Evolutionary conservation across 2,113 vertebrate species (phyloP).

Genomic region (Pterocles orientalis): DNA sequence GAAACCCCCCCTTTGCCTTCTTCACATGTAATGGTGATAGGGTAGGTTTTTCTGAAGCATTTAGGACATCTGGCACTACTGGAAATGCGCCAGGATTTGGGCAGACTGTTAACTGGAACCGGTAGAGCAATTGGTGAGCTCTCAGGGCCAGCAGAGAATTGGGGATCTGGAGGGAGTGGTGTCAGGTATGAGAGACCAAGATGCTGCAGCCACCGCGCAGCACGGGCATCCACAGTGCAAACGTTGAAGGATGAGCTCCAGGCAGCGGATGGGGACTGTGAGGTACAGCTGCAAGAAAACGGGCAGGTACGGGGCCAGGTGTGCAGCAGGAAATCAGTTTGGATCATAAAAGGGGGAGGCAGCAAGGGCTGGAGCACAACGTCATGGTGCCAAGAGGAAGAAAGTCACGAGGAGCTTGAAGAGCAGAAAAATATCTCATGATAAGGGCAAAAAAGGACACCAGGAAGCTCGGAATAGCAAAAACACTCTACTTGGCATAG

Average conservation of each 20-base stretch:
- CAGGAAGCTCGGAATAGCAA: background rate
- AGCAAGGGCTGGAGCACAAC: background rate
- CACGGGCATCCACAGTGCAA: accelerated
- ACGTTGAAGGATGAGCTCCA: accelerated
- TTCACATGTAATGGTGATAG: background rate
- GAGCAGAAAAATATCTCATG: background rate
- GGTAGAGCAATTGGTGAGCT: background rate
- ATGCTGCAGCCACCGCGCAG: background rate
- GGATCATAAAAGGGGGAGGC: background rate
- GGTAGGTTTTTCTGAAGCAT: background rate
- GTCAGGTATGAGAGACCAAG: background rate
- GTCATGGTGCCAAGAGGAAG: background rate
- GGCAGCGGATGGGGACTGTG: background rate
- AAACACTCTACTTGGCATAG: background rate
- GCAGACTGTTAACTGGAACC: background rate
- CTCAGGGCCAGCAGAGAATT: background rate
- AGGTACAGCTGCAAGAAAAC: background rate
- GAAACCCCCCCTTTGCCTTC: background rate
- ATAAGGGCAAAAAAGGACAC: background rate
- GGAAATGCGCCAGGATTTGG: background rate
- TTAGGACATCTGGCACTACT: background rate
- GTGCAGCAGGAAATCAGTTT: background rate
- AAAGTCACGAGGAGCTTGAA: background rate
- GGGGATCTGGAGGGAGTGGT: background rate
- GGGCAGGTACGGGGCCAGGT: background rate